phyloP scores from a whole-genome alignment of 2,888 invertebrate genomes.

The Agrotis ipsilon region DNA sequence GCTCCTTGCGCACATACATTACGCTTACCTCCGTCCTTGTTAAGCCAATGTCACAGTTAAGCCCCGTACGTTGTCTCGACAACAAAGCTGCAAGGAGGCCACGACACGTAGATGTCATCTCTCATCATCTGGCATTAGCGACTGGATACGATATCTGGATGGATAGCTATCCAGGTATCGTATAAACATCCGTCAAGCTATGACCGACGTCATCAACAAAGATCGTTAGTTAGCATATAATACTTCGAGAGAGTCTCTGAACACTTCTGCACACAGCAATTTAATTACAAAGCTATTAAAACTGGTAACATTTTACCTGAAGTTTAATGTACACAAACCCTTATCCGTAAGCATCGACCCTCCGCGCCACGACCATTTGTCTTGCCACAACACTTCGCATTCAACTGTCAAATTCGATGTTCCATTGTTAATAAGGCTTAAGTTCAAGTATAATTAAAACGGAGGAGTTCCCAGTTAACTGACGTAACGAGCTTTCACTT shows the following conservation, averaged over 20 bases:
- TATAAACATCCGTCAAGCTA: not conserved
- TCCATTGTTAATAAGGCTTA: constrained; percentile 73
- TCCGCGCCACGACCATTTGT: constrained; percentile 68
- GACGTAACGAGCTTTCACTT: constrained; percentile 52
- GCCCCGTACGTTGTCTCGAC: constrained; percentile 22
- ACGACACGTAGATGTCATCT: constrained; percentile 34
- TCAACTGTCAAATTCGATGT: constrained; percentile 79
- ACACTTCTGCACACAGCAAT: constrained; percentile 6
- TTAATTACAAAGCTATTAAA: constrained; percentile 29
- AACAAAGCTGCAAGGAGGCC: constrained; percentile 32
- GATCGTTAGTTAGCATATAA: constrained; percentile 14
- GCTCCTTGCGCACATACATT: constrained; percentile 37
- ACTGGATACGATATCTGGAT: not conserved
- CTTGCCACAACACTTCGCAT: constrained; percentile 72
- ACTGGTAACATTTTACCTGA: constrained; percentile 26
- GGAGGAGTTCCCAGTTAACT: constrained; percentile 57
- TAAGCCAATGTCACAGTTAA: constrained; percentile 49
- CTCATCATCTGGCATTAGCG: constrained; percentile 32
- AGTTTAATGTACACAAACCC: constrained; percentile 53
- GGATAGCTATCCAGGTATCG: constrained; percentile 3
- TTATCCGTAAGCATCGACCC: constrained; percentile 53
- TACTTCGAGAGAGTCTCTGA: constrained; percentile 8
- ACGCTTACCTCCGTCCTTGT: constrained; percentile 34
- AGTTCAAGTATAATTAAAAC: constrained; percentile 71
- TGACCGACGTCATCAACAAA: constrained; percentile 1